Conservation (phyloP, 2,888 invertebrate genomes). For the Protodeltote pygarga region DNA sequence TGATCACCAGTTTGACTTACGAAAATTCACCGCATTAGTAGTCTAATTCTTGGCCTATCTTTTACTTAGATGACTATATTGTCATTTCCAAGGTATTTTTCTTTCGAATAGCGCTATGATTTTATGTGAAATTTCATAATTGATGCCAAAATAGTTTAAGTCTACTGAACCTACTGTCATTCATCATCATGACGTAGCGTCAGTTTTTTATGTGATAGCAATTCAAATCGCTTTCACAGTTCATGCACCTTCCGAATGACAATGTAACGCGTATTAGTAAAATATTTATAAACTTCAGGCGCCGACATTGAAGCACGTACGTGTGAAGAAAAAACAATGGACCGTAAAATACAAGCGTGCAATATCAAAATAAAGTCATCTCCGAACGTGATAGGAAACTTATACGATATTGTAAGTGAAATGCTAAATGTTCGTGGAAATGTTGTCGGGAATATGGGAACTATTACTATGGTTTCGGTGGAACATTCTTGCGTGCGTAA, state of each 20-base stretch:
- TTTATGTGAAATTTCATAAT: neutral
- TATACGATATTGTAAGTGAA: slow-evolving; percentile 46
- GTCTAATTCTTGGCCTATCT: no score
- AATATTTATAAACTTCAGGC: slow-evolving; percentile 54
- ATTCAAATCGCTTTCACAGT: slow-evolving; percentile 53
- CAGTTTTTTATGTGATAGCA: slow-evolving; percentile 29
- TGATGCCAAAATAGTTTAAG: slow-evolving; percentile 1
- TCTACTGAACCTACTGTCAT: neutral
- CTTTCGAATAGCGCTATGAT: neutral
- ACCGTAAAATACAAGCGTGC: slow-evolving; percentile 71
- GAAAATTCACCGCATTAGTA: no score
- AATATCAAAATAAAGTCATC: slow-evolving; percentile 84
- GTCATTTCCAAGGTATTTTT: neutral
- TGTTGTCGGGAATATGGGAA: slow-evolving; percentile 54
- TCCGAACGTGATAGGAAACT: slow-evolving; percentile 73
- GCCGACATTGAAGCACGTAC: slow-evolving; percentile 68
- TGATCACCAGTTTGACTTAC: no score
- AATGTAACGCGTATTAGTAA: slow-evolving; percentile 51
- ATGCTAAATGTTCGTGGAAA: slow-evolving; percentile 69
- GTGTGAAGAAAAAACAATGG: slow-evolving; percentile 73
- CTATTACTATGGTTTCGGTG: slow-evolving; percentile 26
- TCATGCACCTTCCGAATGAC: slow-evolving; percentile 52
- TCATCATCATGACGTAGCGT: slow-evolving; percentile 10
- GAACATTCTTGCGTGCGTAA: slow-evolving; percentile 40
- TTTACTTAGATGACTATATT: no score